Base-by-base conservation (phyloP, 2,113 vertebrate species). In the Thryonomys swinderianus region DNA sequence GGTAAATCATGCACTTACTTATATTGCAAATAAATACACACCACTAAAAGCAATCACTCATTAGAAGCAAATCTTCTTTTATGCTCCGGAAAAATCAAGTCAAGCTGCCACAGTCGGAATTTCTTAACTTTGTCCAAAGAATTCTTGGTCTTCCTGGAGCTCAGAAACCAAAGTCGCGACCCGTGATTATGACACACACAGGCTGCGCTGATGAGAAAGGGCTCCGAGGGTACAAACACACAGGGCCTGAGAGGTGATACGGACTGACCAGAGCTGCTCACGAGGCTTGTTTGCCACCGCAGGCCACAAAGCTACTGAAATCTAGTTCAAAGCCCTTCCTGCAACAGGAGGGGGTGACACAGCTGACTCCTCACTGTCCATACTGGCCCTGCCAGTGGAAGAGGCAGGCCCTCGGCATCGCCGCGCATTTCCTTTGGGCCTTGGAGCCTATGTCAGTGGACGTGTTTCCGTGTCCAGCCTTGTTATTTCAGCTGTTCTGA, bases 401-500 rank as follows among this genome's bases (percentile, higher is more conserved):
- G 96, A 94, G 96, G 82, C 96, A 97, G 95, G 66, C 90, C 93
- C 94, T 40, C 32, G 2, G 45, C 10, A 74, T 96, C 96, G 94
- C 93, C 61, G 93, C 93, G 69, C 82, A 45, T 98, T 98, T 97
- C 97, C 95, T 93, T 45, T 12, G 53, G 96, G 96, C 94, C 96
- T 92, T 95, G 95, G 79, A 92, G 93, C 81, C 84, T 79, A 74
- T 37, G 97, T 94, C 92, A 96, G 96, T 61, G 94, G 92, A 87
- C 0, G 0, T 81, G 94, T 97, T 95, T 95, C 95, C 96, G 95
- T 92, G 97, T 97, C 93, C 96, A 90, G 91, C 83, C 95, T 85
- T 98, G 97, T 98, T 99, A 97, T 98, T 98, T 98, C 98, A 99
- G 98, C 98, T 99, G 98, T 69, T 92, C 55, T 4, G 90, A 98